Evolutionary conservation across 2,888 invertebrate genomes (phyloP), one percentile per base, ranked within the genome.

Genomic region (Nemoura dubitans): DNA sequence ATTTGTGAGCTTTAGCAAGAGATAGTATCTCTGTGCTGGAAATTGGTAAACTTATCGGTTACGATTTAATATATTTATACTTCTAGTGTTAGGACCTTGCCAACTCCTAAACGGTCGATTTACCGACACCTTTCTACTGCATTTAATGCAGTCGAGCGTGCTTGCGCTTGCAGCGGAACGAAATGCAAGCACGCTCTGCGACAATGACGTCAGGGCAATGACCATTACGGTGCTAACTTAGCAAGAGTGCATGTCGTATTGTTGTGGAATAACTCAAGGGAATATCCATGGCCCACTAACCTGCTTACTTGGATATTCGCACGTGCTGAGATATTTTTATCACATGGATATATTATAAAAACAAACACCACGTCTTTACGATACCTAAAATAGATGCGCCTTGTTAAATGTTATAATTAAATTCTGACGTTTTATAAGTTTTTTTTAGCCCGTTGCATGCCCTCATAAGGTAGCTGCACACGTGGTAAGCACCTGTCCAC

Each of bases 231-330:
- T 21, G 14, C 59, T 7, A 59, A 59, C 59, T 21, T 21, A 59
- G 59, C 59, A 21, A 25, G 21, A 26, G 78, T 30, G 21, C 30
- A 30, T 30, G 28, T 26, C 28, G 28, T 81, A 81, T 81, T 81
- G 81, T 81, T 81, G 81, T 81, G 30, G 76, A 76, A 28, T 21
- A 28, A 30, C 30, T 30, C 81, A 81, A 81, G 81, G 81, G 28
- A 29, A 81, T 30, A 81, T 81, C 81, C 81, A 30, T 81, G 81
- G 81, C 81, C 81, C 30, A 81, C 29, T 81, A 21, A 81, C 81
- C 81, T 21, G 30, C 28, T 81, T 81, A 5, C 10, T 10, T 1
- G 78, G 25, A 21, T 59, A 59, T 59, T 59, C 59, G 59, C 59
- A 59, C 59, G 59, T 59, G 59, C 59, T 10, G 16, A 14, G 59